Evolutionary conservation across 2,888 invertebrate genomes (phyloP).

Genomic region (Candidula unifasciata): DNA sequence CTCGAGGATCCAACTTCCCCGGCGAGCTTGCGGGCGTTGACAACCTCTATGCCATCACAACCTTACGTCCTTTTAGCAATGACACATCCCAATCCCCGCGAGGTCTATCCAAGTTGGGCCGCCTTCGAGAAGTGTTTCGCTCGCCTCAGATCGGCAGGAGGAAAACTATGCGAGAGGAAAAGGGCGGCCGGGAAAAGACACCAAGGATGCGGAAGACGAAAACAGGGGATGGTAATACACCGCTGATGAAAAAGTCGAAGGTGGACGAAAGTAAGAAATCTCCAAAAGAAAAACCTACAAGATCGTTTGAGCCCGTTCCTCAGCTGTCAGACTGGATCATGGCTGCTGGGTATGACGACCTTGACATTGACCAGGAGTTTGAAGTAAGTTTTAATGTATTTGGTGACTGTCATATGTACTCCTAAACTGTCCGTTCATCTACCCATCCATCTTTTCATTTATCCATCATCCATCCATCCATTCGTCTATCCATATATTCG

Average conservation of each 20-base stretch:
- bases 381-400: conserved; percentile 29
- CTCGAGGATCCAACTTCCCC: conserved; percentile 43
- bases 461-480: too few species aligned
- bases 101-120: neutral
- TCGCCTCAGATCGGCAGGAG: conserved; percentile 40
- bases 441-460: too few species aligned
- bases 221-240: neutral
- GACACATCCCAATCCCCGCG: neutral
- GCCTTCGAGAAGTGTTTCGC: conserved; percentile 21
- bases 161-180: conserved; percentile 9
- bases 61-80: neutral
- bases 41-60: neutral
- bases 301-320: neutral
- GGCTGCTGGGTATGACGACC: neutral
- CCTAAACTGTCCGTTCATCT: too few species aligned
- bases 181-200: neutral
- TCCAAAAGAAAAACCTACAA: neutral
- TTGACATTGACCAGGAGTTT: conserved; percentile 42
- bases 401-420: neutral
- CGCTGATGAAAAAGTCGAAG: neutral
- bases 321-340: conserved; percentile 42
- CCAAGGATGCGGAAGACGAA: neutral
- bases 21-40: conserved; percentile 46
- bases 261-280: neutral
- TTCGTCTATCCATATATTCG: neutral